Base-by-base conservation (phyloP, 2,888 invertebrate species). In the Drosophila neonasuta region DNA sequence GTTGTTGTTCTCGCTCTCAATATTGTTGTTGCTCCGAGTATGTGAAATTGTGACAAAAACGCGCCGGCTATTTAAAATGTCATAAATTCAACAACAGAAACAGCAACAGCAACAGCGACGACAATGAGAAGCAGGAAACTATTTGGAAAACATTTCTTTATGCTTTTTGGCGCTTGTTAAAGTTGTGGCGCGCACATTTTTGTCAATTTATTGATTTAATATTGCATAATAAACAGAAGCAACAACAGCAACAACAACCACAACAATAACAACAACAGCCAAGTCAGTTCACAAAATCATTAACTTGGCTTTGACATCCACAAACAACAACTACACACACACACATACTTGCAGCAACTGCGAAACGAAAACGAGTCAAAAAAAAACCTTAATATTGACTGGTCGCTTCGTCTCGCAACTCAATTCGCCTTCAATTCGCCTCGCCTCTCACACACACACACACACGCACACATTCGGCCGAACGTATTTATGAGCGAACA, bases 371-470 rank as follows among this genome's bases (percentile, higher is more conserved):
- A 36, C 11, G 7, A 48, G 32, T 24, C 20, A 20, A 20, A 24
- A 24, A 63, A 36, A 67, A 64, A 62, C 20, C 62, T 64, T 66
- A 65, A 50, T 65, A 68, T 69, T 73, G 69, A 70, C 65, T 80
- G 77, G 68, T 73, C 63, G 72, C 49, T 39, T 56, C 59, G 65
- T 52, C 69, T 68, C 67, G 79, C 76, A 48, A 58, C 73, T 69
- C 65, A 85, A 79, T 84, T 80, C 80, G 81, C 79, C 71, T 69
- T 65, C 60, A 77, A 74, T 79, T 82, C 84, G 80, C 80, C 77
- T 63, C 71, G 68, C 17, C 32, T 52, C 51, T 29, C 52, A 29
- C 39, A 30, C 74, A 41, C 63, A 57, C 29, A 17, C 13, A 39
- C 39, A 42, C 74, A 41, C 63, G 56, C 29, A 48, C 52, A 57